Conservation (phyloP, 2,797 vertebrate species). For the Cephalopachus bancanus region DNA sequence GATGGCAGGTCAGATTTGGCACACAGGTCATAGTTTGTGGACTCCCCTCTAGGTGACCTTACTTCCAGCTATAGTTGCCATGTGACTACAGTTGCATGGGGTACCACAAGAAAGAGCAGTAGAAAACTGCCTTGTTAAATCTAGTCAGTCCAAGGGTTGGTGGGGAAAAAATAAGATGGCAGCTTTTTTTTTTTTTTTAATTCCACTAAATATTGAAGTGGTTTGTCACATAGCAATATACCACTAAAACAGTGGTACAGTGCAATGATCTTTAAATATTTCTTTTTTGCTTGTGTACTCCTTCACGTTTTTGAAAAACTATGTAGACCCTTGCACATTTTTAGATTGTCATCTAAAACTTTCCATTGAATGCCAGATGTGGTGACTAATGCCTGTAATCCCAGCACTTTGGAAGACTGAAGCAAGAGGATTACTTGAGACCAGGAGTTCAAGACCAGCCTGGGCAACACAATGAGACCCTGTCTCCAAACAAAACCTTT, state of each 20-base stretch:
- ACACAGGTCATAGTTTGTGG: not conserved
- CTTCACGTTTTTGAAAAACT: conserved; percentile 20
- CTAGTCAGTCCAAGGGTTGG: not conserved
- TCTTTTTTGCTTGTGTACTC: not conserved
- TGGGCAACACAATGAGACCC: no score
- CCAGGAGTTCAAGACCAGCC: no score
- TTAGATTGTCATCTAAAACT: conserved; percentile 6
- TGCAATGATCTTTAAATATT: not conserved
- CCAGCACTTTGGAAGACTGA: no score
- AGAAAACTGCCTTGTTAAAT: not conserved
- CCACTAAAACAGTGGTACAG: not conserved
- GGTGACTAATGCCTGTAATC: no score
- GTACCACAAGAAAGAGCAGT: not conserved
- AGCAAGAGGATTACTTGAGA: no score
- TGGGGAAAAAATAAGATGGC: not conserved
- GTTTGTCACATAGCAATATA: not conserved
- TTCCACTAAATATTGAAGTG: not conserved
- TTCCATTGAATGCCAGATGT: not conserved
- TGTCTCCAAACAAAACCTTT: not conserved
- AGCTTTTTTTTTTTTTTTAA: not conserved
- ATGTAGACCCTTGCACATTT: not conserved
- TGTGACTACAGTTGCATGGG: no score
- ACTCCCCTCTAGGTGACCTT: not conserved
- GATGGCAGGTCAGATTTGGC: not conserved
- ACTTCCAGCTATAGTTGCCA: not conserved